Base-by-base conservation (phyloP, 2,113 vertebrate species). In the Galeopterus variegatus region DNA sequence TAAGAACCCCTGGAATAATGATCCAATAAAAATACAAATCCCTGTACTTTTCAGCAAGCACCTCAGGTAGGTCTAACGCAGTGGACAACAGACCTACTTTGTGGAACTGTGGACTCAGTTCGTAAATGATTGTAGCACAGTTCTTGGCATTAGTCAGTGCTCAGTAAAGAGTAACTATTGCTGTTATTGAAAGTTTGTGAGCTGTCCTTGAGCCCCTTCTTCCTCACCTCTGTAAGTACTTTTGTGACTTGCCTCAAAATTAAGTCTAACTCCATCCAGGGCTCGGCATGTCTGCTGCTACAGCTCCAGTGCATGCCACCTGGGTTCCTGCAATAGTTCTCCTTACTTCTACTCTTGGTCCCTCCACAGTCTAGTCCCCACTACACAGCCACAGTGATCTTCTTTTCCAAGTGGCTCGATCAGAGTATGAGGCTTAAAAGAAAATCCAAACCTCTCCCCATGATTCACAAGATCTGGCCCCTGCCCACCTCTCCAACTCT, bases 201-300 rank as follows among this genome's bases (percentile, higher is more conserved):
- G n/a, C 19, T 31, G 28, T n/a, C 33, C 6, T 26, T 1, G 15
- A 84, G 33, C 60, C 83, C 28, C 45, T 19, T 19, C 0, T n/a
- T 7, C 45, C 56, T 95, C 8, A 14, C 50, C 5, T 88, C 45
- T 31, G 21, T 70, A 11, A 19, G 41, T 4, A 6, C 48, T 14
- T 70, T 64, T 70, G 58, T 72, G 48, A 56, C 58, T 56, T 79
- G 45, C 52, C 76, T 84, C 69, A 64, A 31, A 82, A 90, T 31
- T 31, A 77, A n/a, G 19, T 23, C 70, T 36, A 33, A 85, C 33
- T 85, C 48, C 8, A 18, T 4, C 24, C 26, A 45, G 60, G 0
- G 13, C 45, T 91, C 7, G 0, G 58, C 60, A 0, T 1, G 7
- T n/a, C 41, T 21, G 1, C 10, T 26, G 54, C n/a, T 67, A 0